phyloP scores from a whole-genome alignment of 2,113 vertebrate species.

The Ibidorhyncha struthersii region DNA sequence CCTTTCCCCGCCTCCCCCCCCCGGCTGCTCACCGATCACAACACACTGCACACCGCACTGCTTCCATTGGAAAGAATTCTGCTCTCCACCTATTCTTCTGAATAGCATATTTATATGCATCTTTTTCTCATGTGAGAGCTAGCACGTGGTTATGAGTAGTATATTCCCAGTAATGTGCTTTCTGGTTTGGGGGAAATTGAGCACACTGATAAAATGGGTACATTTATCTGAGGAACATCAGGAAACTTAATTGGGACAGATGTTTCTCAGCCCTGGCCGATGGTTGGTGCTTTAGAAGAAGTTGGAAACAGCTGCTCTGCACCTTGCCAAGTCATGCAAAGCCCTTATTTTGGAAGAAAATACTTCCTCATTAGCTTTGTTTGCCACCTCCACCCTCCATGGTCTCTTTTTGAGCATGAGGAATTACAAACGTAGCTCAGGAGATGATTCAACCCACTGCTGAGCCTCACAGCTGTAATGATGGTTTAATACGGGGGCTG shows the following conservation, averaged over 20 bases:
- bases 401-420: not conserved
- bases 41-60: fast-evolving
- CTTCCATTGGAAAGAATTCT: not conserved
- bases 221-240: not conserved
- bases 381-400: not conserved
- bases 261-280: not conserved
- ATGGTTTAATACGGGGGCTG: fast-evolving
- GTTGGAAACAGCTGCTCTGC: not conserved
- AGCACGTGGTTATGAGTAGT: not conserved
- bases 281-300: not conserved
- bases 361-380: not conserved
- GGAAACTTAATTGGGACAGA: not conserved
- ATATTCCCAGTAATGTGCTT: not conserved
- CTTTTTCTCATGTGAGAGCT: not conserved
- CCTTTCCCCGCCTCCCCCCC: not conserved
- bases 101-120: not conserved
- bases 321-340: not conserved
- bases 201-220: not conserved
- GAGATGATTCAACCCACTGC: not conserved
- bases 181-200: not conserved
- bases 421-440: not conserved
- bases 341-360: not conserved
- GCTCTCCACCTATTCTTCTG: not conserved
- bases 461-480: not conserved
- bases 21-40: fast-evolving